Conservation (phyloP, 2,113 vertebrate genomes). For the Nothoprocta pentlandii region DNA sequence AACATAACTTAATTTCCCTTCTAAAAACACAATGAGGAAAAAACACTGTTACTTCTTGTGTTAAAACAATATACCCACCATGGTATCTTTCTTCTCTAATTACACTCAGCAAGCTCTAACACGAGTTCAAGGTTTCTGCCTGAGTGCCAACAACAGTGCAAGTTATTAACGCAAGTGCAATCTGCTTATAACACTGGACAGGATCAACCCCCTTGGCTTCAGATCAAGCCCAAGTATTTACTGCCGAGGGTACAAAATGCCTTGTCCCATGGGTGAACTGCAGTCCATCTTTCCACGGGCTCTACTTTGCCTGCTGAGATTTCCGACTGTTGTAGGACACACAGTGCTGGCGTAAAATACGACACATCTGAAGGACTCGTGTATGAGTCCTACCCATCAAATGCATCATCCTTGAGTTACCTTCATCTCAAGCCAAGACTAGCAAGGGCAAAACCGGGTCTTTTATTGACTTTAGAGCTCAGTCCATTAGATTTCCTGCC, state of each 20-base stretch:
- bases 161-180: not conserved
- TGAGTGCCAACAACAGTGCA: not conserved
- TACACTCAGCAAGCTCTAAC: not conserved
- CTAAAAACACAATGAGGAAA: not conserved
- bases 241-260: not conserved
- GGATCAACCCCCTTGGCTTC: not conserved
- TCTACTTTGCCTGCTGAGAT: conserved; percentile 9
- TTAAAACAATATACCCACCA: not conserved
- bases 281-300: not conserved
- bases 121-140: not conserved
- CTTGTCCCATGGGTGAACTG: not conserved
- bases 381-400: not conserved
- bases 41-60: not conserved
- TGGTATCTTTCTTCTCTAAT: not conserved
- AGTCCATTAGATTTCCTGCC: conserved; percentile 24
- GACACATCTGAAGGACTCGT: conserved; percentile 25
- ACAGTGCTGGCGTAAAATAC: not conserved
- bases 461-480: conserved; percentile 32
- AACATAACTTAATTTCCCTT: not conserved
- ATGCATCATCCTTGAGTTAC: not conserved
- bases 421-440: conserved; percentile 55
- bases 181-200: not conserved
- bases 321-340: not conserved
- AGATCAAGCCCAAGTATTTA: not conserved
- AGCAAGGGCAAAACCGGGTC: not conserved